These are phyloP conservation scores for Sialis fuliginosa DNA, from an alignment of 2,888 invertebrate species.

Conservation along the genomic window DNA sequence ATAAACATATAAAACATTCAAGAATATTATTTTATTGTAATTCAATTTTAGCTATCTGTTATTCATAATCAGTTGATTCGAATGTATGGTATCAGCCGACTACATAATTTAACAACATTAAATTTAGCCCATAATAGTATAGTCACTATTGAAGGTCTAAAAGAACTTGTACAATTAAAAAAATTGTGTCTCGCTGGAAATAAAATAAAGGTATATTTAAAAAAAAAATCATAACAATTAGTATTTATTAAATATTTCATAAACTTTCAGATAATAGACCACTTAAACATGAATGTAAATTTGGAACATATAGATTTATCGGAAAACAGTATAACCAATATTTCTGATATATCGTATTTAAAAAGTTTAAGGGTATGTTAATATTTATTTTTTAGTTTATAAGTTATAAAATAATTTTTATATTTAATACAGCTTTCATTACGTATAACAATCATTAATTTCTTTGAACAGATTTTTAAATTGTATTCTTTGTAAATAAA, in stretches of 20 bases:
- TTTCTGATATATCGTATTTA: conserved; percentile 71
- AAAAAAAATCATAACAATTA: neutral
- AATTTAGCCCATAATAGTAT: conserved; percentile 80
- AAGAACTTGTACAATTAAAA: conserved; percentile 62
- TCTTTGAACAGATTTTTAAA: too few species aligned
- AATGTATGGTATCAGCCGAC: conserved; percentile 71
- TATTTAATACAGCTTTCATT: neutral
- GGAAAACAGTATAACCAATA: conserved; percentile 70
- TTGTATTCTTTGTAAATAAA: too few species aligned
- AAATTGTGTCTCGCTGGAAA: conserved; percentile 75
- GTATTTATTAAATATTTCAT: neutral
- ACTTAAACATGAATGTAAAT: conserved; percentile 63
- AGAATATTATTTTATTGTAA: neutral
- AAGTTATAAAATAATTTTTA: too few species aligned
- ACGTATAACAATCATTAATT: too few species aligned
- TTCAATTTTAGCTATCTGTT: conserved; percentile 53
- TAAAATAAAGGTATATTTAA: conserved; percentile 54
- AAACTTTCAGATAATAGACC: conserved; percentile 56
- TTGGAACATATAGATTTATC: conserved; percentile 75
- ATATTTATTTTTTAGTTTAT: too few species aligned
- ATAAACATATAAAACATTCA: too few species aligned
- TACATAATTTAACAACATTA: conserved; percentile 61
- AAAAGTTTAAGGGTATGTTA: conserved; percentile 59
- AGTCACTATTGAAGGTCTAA: conserved; percentile 74
- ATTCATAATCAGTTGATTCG: conserved; percentile 70